phyloP scores from a whole-genome alignment of 2,797 vertebrate species.

The Acanthopagrus latus region DNA sequence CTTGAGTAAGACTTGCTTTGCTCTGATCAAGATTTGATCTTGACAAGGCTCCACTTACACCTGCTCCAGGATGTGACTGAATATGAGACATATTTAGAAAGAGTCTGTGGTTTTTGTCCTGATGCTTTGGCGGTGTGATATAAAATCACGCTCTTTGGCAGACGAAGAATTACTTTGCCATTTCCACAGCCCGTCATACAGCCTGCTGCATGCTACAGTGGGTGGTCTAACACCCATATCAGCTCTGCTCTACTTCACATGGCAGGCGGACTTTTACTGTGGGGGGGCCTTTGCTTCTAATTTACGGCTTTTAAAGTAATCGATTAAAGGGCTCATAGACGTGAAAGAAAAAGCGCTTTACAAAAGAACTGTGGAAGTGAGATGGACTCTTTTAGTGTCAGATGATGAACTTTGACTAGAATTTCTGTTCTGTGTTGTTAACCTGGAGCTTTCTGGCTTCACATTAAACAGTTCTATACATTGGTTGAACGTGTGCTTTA shows the following conservation, averaged over 20 bases:
- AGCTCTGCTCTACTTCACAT: conserved; percentile 51
- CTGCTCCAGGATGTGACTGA: not conserved
- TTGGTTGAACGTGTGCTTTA: conserved; percentile 3
- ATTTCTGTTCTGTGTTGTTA: not conserved
- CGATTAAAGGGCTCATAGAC: conserved; percentile 6
- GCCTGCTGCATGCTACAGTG: conserved; percentile 30
- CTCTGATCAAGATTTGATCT: not conserved
- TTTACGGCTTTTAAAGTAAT: conserved; percentile 38
- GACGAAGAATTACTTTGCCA: conserved; percentile 40
- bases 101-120: not conserved
- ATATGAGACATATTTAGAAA: conserved; percentile 5
- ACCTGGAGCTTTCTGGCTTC: not conserved
- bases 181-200: conserved; percentile 16
- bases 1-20: not conserved
- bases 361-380: not conserved
- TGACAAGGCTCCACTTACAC: not conserved
- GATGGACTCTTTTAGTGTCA: not conserved
- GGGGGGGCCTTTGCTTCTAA: conserved; percentile 32
- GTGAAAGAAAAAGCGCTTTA: not conserved
- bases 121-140: not conserved
- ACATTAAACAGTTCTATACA: not conserved
- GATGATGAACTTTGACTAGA: not conserved
- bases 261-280: conserved; percentile 28
- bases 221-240: conserved; percentile 53
- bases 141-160: conserved; percentile 25